Percentiles rank a stretch among this genome's conserved stretches.
Evolutionary conservation across 1,140 invertebrate species (phyloP).

Genomic region (Bicyclus anynana): DNA sequence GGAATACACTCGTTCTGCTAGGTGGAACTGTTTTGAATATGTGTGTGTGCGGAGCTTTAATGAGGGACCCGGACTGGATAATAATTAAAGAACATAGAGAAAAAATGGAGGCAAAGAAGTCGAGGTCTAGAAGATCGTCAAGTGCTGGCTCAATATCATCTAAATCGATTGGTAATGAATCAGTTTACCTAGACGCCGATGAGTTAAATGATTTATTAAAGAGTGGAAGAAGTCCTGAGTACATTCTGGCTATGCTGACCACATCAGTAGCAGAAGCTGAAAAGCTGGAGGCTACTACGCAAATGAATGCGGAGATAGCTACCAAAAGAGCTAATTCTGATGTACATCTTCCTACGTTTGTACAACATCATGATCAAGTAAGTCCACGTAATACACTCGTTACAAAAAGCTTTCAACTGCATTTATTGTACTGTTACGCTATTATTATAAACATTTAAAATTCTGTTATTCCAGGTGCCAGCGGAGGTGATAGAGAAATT

Average conservation of each 20-base stretch:
- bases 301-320: conserved; percentile 53
- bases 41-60: conserved; percentile 90
- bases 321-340: conserved; percentile 56
- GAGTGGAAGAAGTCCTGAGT: conserved; percentile 61
- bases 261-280: conserved; percentile 57
- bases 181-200: conserved; percentile 47
- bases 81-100: conserved; percentile 60
- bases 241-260: conserved; percentile 56
- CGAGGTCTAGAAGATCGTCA: conserved; percentile 48
- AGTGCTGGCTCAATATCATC: conserved; percentile 53
- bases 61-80: conserved; percentile 89
- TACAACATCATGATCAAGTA: conserved; percentile 62
- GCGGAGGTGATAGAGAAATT: conserved; percentile 64
- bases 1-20: conserved; percentile 87
- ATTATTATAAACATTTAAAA: background rate
- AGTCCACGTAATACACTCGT: background rate
- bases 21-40: conserved; percentile 91
- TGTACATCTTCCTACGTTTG: conserved; percentile 64
- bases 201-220: conserved; percentile 55
- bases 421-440: background rate
- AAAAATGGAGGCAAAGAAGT: conserved; percentile 39
- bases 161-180: conserved; percentile 56
- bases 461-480: conserved; percentile 45
- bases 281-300: conserved; percentile 57
- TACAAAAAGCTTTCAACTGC: background rate